Base-by-base conservation (phyloP, 2,888 invertebrate species). In the Brenthis daphne region DNA sequence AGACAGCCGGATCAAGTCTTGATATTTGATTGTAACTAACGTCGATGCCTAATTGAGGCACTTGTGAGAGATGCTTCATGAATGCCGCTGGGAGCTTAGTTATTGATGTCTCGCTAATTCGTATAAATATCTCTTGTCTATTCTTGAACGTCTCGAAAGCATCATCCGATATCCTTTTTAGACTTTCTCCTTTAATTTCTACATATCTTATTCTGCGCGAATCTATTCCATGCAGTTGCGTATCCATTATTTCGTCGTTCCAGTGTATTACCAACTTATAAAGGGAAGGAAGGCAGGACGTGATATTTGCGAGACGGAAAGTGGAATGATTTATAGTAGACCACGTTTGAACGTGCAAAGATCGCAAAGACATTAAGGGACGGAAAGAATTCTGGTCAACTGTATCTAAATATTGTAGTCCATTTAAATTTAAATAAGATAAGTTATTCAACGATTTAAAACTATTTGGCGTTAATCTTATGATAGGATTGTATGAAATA, bases 31-130 rank as follows among this genome's bases (percentile, higher is more conserved):
- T 98, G 82, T 95, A 94, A 73, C 96, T 95, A 75, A 98, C 93
- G 88, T 98, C 97, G 71, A 98, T 94, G 54, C 95, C 95, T 69
- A 98, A 93, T 85, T 97, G 96, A 11, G 97, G 96, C 79, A 97
- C 94, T 81, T 95, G 95, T 67, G 96, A 95, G 80, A 97, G 93
- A 74, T 95, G 94, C 64, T 96, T 94, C 89, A 97, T 96, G 73
- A 97, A 94, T 70, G 96, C 96, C 0, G 96, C 94, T 33, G 97
- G 97, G 76, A 98, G 89, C 84, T 97, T 96, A 70, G 95, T 95
- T 64, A 98, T 94, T 75, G 95, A 95, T 11, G 98, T 98, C 75
- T 95, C 94, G 65, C 95, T 95, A 76, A 97, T 96, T 83, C 95
- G 94, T 72, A 97, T 93, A 76, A 95, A 94, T 76, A 98, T 92